Evolutionary conservation across 1,140 invertebrate species (phyloP), one percentile per base, ranked within the genome.

Genomic region (Metopolophium dirhodum): DNA sequence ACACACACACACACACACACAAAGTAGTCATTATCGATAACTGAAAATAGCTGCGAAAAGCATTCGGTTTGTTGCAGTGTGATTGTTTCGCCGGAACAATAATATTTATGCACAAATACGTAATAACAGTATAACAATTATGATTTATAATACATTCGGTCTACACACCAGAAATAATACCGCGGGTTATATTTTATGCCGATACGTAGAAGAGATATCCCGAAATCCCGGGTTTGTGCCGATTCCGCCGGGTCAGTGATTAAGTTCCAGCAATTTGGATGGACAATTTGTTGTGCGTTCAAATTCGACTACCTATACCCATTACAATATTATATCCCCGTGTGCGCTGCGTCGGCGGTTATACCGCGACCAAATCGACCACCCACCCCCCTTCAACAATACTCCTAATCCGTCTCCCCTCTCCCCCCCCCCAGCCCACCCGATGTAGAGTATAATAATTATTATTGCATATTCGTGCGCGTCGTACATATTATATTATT

Each of bases 181-280:
- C 30, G n/a, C 14, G 30, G 30, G 61, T 18, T 18, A 35, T 35
- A n/a, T 18, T n/a, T n/a, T 77, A 77, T n/a, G n/a, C 14, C 61
- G n/a, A n/a, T n/a, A 18, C 30, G 18, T 20, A n/a, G 30, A 77
- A 77, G 61, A 77, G 30, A 6, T 77, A 77, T 77, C 47, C 11
- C 86, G 18, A 88, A 88, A 88, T 88, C 86, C 86, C 14, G 86
- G 18, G 86, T n/a, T 47, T 88, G 86, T 88, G 86, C 45, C 47
- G 86, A 49, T 88, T 51, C 20, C 47, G 3, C 20, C 3, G 30
- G 30, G 47, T 35, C 30, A 47, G 86, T 22, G 45, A 88, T 88
- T 88, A 49, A 88, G 23, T 30, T 30, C 7, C 11, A 51, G 30
- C 22, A 6, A 35, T 41, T 35, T 11, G 8, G 7, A 37, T 23